These are phyloP conservation scores for Tupiocoris notatus DNA, from an alignment of 2,888 invertebrate species.

Conservation along the genomic window DNA sequence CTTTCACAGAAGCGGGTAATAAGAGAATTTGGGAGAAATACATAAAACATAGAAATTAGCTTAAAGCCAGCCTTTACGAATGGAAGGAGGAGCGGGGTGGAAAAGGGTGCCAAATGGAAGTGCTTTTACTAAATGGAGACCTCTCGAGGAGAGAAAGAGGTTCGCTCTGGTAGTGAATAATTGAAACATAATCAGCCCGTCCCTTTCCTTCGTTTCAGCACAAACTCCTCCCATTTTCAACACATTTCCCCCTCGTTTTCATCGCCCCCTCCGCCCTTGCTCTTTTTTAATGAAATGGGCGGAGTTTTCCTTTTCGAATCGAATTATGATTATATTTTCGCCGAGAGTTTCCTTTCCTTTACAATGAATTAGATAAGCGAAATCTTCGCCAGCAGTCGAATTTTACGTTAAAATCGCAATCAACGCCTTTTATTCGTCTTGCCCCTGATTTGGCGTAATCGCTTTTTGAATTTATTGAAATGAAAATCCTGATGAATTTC, in stretches of 20 bases:
- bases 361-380: not conserved
- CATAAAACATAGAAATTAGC: conserved; percentile 47
- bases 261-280: not conserved
- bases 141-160: conserved; percentile 23
- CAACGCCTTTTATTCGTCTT: too few relatives aligned
- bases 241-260: conserved; percentile 3
- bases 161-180: conserved; percentile 39
- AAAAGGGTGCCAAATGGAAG: conserved; percentile 37
- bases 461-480: too few relatives aligned
- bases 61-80: conserved; percentile 17
- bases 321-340: conserved; percentile 3
- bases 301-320: not conserved
- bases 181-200: conserved; percentile 44
- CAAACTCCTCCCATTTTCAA: conserved; percentile 20
- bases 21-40: conserved; percentile 45
- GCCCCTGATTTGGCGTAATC: too few relatives aligned
- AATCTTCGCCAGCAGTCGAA: too few relatives aligned
- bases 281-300: not conserved
- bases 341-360: not conserved
- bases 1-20: conserved; percentile 44
- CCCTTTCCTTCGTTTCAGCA: not conserved
- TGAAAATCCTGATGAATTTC: too few relatives aligned
- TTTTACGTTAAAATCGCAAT: too few relatives aligned
- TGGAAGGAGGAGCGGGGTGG: conserved; percentile 1
- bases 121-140: conserved; percentile 45